Evolutionary conservation across 2,888 invertebrate genomes (phyloP).

Genomic region (Theretra japonica): DNA sequence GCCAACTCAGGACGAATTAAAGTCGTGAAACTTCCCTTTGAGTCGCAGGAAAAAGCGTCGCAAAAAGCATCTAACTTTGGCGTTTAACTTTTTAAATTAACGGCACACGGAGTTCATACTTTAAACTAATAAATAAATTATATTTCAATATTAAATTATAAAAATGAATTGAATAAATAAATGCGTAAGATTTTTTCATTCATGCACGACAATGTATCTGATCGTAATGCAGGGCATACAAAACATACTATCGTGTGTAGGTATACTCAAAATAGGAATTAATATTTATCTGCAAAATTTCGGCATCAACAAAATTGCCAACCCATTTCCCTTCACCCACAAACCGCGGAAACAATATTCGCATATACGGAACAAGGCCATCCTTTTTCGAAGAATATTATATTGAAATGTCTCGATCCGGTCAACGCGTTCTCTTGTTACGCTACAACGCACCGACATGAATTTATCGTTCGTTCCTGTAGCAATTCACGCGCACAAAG

Average conservation of each 20-base stretch:
- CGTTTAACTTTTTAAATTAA: slow-evolving; percentile 1
- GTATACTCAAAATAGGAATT: too few species aligned
- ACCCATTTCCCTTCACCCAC: too few species aligned
- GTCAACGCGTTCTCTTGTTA: slow-evolving; percentile 2
- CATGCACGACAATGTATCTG: too few species aligned
- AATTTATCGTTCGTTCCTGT: neutral
- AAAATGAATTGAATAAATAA: neutral
- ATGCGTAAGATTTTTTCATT: neutral
- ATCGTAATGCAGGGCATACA: too few species aligned
- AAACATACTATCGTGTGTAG: neutral
- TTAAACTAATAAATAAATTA: neutral
- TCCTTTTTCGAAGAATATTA: neutral
- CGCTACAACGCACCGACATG: neutral
- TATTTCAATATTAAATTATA: neutral
- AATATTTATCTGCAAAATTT: too few species aligned
- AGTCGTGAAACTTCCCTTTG: slow-evolving; percentile 13
- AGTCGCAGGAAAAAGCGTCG: neutral
- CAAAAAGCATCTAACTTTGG: neutral
- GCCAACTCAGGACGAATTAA: neutral
- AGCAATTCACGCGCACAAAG: slow-evolving; percentile 2
- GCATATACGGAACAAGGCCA: neutral
- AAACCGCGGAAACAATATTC: neutral
- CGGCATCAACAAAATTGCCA: too few species aligned
- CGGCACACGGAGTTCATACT: neutral
- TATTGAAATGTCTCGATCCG: slow-evolving; percentile 6